These are phyloP conservation scores for Drosophila ficusphila DNA, from an alignment of 1,140 invertebrate genomes.

Conservation along the genomic window DNA sequence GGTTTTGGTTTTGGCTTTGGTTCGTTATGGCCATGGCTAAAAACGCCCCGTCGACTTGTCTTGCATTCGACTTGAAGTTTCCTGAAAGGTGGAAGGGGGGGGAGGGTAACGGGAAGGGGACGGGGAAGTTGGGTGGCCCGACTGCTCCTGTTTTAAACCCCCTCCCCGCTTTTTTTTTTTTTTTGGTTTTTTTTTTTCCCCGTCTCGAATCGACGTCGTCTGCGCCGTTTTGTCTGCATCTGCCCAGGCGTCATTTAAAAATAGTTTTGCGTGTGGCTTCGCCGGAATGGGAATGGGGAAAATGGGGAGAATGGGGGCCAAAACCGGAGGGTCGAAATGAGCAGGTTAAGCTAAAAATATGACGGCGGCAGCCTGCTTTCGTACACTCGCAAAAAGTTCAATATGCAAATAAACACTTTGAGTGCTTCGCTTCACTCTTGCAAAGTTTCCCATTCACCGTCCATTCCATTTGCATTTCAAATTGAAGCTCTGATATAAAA, in stretches of 20 bases:
- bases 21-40: neutral
- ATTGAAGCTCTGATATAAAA: neutral
- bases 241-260: conserved; percentile 69
- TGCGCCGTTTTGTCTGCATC: conserved; percentile 70
- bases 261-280: conserved; percentile 65
- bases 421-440: neutral
- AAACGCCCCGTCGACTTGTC: neutral
- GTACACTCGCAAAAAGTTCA: conserved; percentile 10
- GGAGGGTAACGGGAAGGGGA: neutral
- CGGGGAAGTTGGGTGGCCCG: neutral
- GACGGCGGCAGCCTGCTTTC: conserved; percentile 37
- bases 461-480: neutral
- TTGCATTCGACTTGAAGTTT: no score
- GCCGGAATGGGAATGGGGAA: neutral
- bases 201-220: conserved; percentile 3
- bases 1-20: conserved; percentile 31
- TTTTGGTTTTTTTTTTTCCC: no score
- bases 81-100: neutral
- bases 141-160: conserved; percentile 12
- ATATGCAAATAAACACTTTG: conserved; percentile 9
- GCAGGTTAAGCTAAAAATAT: conserved; percentile 67
- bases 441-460: neutral
- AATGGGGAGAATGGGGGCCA: no score
- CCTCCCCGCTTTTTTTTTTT: neutral
- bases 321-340: conserved; percentile 13